Conservation (phyloP, 1,140 invertebrate species). For the Parasteatoda tepidariorum region DNA sequence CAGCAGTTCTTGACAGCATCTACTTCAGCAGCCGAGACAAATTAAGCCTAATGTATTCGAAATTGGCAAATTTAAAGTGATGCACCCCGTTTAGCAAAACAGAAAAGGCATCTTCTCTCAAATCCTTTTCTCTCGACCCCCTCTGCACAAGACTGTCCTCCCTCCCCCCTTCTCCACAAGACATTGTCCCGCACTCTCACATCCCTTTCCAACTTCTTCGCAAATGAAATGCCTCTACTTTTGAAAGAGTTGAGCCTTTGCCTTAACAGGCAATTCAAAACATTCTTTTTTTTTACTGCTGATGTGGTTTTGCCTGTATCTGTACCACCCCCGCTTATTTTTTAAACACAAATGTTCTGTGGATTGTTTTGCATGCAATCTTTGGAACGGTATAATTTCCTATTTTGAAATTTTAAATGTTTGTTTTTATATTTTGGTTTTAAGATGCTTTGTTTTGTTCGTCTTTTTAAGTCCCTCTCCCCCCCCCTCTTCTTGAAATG, state of each 20-base stretch:
- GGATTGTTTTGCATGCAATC: not conserved
- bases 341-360: not conserved
- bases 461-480: not conserved
- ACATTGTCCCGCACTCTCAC: not conserved
- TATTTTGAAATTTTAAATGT: constrained; percentile 20
- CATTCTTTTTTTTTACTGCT: not conserved
- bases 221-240: constrained; percentile 2
- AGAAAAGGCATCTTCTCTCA: constrained; percentile 40
- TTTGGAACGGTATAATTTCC: not conserved
- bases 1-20: constrained; percentile 53
- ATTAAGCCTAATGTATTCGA: constrained; percentile 61
- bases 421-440: not conserved
- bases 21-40: constrained; percentile 47
- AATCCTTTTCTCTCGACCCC: constrained; percentile 15
- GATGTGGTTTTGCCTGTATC: too few species aligned
- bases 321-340: not conserved
- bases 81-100: constrained; percentile 49
- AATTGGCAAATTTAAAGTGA: constrained; percentile 60
- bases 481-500: constrained; percentile 1
- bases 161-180: not conserved
- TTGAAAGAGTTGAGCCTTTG: constrained; percentile 31
- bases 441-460: constrained; percentile 37
- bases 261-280: not conserved
- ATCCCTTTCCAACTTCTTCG: not conserved
- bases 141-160: not conserved